These are phyloP conservation scores for Pyralis farinalis DNA, from an alignment of 2,888 invertebrate species.

Conservation along the genomic window DNA sequence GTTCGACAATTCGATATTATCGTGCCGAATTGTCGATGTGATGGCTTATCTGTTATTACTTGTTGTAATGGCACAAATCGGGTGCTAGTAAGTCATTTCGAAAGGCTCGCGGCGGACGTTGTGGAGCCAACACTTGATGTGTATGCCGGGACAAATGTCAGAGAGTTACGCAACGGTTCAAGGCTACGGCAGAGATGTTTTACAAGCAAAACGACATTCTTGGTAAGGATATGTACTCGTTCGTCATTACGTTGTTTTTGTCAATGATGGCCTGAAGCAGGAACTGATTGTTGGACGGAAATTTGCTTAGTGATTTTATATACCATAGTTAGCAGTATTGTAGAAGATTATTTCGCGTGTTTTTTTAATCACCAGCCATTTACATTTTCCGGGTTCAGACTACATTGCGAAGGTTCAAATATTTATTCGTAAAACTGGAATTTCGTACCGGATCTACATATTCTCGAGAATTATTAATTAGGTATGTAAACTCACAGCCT, in stretches of 20 bases:
- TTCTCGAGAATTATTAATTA: too few species aligned
- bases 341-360: background rate
- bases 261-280: slow-evolving; percentile 18
- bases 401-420: slow-evolving; percentile 2
- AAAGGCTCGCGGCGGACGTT: slow-evolving; percentile 33
- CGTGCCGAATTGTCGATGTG: slow-evolving; percentile 24
- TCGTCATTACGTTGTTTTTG: slow-evolving; percentile 29
- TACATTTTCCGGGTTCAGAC: slow-evolving; percentile 6
- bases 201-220: slow-evolving; percentile 37
- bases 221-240: slow-evolving; percentile 19
- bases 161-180: slow-evolving; percentile 62
- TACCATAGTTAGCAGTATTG: background rate
- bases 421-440: slow-evolving; percentile 7
- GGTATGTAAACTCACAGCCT: too few species aligned
- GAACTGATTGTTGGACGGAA: slow-evolving; percentile 10
- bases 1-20: slow-evolving; percentile 36
- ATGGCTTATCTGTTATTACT: slow-evolving; percentile 29
- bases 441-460: slow-evolving; percentile 5
- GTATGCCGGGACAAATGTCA: slow-evolving; percentile 48
- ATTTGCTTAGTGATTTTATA: slow-evolving; percentile 3
- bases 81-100: slow-evolving; percentile 37
- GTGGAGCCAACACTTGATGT: slow-evolving; percentile 35
- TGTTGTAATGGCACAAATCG: slow-evolving; percentile 30
- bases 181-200: slow-evolving; percentile 46
- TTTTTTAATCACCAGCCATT: background rate